Percentiles rank a stretch among this genome's conserved stretches.
These are phyloP conservation scores for Ataeniobius toweri DNA, from an alignment of 2,797 vertebrate species.

Conservation along the genomic window DNA sequence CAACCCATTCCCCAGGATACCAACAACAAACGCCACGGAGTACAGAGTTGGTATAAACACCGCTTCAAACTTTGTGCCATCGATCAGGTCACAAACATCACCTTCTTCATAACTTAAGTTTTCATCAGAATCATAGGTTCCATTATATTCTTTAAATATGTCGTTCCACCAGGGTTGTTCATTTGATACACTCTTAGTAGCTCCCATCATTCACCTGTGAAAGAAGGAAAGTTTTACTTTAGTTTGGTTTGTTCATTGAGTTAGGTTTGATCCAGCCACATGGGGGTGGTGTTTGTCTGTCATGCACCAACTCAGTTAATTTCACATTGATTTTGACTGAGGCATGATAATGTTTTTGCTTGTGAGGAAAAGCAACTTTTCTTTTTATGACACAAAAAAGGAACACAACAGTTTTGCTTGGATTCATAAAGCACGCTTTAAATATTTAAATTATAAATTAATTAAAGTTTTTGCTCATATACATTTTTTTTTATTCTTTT, in stretches of 20 bases:
- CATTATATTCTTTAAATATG: not conserved
- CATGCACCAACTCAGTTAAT: not conserved
- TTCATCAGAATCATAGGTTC: fast-evolving
- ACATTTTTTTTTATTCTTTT: not conserved
- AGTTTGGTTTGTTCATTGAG: not conserved
- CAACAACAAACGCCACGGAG: constrained; percentile 75
- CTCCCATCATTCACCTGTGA: constrained; percentile 5
- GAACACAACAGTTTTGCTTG: not conserved
- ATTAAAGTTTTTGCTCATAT: too few species aligned
- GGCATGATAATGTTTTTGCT: not conserved
- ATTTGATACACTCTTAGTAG: fast-evolving
- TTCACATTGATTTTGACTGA: not conserved
- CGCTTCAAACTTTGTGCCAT: constrained; percentile 69
- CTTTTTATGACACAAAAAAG: not conserved
- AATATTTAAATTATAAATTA: too few species aligned
- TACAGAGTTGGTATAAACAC: constrained; percentile 81
- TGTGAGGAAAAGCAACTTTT: not conserved
- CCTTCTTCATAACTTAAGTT: not conserved
- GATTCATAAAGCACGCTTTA: too few species aligned
- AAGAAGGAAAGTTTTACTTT: not conserved
- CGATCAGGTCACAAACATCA: constrained; percentile 54
- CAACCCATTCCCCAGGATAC: constrained; percentile 81
- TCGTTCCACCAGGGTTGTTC: fast-evolving
- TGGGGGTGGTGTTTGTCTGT: constrained; percentile 26
- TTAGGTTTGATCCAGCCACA: constrained; percentile 14